A percentile compares a stretch with the other conserved stretches of the same genome.
These are phyloP conservation scores for Priocnemis perturbator DNA, from an alignment of 2,888 invertebrate species.

Conservation along the genomic window DNA sequence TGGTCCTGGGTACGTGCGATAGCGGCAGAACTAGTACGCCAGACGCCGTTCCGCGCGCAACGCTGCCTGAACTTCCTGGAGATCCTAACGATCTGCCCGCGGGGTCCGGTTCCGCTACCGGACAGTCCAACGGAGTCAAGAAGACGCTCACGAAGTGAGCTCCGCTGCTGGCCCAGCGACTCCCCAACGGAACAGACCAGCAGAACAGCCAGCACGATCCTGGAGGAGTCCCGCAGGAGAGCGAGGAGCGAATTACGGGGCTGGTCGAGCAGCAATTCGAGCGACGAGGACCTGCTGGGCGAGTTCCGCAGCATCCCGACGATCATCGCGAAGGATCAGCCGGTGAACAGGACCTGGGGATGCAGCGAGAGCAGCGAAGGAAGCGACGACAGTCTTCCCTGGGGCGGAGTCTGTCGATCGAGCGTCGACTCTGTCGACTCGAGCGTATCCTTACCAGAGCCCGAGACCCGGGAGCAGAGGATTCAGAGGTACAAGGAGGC, in stretches of 20 bases:
- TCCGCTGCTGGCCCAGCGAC: slow-evolving; percentile 68
- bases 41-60: slow-evolving; percentile 83
- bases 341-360: slow-evolving; percentile 65
- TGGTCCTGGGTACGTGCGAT: slow-evolving; percentile 86
- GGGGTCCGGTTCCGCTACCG: slow-evolving; percentile 77
- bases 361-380: slow-evolving; percentile 73
- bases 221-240: slow-evolving; percentile 66
- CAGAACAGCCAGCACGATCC: slow-evolving; percentile 36
- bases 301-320: slow-evolving; percentile 58
- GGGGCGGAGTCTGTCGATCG: slow-evolving; percentile 61
- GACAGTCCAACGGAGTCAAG: slow-evolving; percentile 74
- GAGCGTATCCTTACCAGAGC: slow-evolving; percentile 52
- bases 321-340: slow-evolving; percentile 57
- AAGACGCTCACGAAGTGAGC: slow-evolving; percentile 70
- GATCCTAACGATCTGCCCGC: slow-evolving; percentile 80
- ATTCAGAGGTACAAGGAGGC: slow-evolving; percentile 72
- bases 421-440: slow-evolving; percentile 68
- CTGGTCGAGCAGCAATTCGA: slow-evolving; percentile 72
- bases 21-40: slow-evolving; percentile 85
- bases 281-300: slow-evolving; percentile 68
- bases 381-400: slow-evolving; percentile 71
- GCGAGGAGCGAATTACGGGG: slow-evolving; percentile 70
- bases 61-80: slow-evolving; percentile 82
- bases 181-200: slow-evolving; percentile 54
- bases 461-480: slow-evolving; percentile 69